Conservation (phyloP, 2,888 invertebrate genomes). For the Alloscopus bannaensis region DNA sequence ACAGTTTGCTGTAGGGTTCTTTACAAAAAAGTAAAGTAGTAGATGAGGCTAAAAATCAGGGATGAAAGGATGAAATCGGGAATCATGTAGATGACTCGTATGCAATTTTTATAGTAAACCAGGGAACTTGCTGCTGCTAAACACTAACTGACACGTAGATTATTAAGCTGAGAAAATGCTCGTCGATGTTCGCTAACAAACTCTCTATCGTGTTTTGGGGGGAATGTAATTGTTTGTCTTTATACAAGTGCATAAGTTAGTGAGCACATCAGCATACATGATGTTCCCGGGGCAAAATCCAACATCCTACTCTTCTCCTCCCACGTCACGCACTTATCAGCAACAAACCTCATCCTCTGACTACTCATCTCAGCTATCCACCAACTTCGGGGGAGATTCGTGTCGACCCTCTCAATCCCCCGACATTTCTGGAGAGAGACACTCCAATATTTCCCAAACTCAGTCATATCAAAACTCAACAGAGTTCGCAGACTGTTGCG, state of each 20-base stretch:
- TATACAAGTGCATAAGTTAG: constrained; percentile 71
- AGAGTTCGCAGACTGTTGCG: constrained; percentile 43
- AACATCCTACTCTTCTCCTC: not conserved
- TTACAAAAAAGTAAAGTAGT: too few relatives aligned
- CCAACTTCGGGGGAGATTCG: constrained; percentile 52
- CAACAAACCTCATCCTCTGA: constrained; percentile 41
- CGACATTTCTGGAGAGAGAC: constrained; percentile 38
- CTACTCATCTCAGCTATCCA: constrained; percentile 44
- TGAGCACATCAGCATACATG: constrained; percentile 70
- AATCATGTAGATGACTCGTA: too few relatives aligned
- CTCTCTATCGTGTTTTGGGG: constrained; percentile 19
- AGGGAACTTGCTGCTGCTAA: too few relatives aligned
- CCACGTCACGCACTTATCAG: constrained; percentile 18
- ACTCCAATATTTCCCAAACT: constrained; percentile 21
- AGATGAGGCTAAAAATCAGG: too few relatives aligned
- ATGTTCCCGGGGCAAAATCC: constrained; percentile 70
- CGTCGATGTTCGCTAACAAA: too few relatives aligned
- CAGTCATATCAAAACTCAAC: constrained; percentile 37
- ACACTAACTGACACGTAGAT: too few relatives aligned
- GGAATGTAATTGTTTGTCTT: constrained; percentile 42
- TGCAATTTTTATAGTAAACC: too few relatives aligned
- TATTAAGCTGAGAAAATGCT: too few relatives aligned
- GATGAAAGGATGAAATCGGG: too few relatives aligned
- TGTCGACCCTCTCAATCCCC: constrained; percentile 43
- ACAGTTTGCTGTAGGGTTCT: too few relatives aligned